These are phyloP conservation scores for Branchipolynoe longqiensis DNA, from an alignment of 2,888 invertebrate species.

Conservation along the genomic window DNA sequence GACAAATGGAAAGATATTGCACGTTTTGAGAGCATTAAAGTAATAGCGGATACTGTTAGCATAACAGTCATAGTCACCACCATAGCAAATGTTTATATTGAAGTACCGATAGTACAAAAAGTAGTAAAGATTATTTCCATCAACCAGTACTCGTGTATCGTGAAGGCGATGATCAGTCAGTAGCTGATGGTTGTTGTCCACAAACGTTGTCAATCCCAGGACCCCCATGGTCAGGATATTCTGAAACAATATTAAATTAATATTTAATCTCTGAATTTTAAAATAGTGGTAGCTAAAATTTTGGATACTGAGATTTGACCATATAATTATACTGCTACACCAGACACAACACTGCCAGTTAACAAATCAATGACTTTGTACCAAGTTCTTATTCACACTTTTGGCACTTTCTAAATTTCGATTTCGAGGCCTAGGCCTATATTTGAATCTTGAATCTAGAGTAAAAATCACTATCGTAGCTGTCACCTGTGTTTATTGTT, in stretches of 20 bases:
- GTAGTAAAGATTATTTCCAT: slow-evolving; percentile 80
- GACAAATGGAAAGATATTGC: slow-evolving; percentile 76
- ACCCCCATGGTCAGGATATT: slow-evolving; percentile 88
- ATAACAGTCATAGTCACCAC: slow-evolving; percentile 80
- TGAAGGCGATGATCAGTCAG: slow-evolving; percentile 81
- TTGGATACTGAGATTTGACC: too few species aligned
- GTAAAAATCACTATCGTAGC: too few species aligned
- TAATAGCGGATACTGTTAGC: slow-evolving; percentile 70
- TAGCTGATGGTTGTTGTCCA: slow-evolving; percentile 77
- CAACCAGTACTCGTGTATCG: slow-evolving; percentile 78
- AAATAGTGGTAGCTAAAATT: too few species aligned
- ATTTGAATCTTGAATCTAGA: too few species aligned
- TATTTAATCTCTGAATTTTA: background rate
- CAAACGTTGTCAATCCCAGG: slow-evolving; percentile 88
- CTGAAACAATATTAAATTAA: background rate
- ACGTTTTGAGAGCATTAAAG: slow-evolving; percentile 72
- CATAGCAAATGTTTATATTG: slow-evolving; percentile 73
- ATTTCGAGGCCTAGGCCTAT: too few species aligned
- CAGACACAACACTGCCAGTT: too few species aligned
- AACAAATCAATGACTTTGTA: too few species aligned
- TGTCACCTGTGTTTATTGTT: too few species aligned
- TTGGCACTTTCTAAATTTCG: too few species aligned
- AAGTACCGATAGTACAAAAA: slow-evolving; percentile 77
- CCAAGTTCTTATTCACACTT: too few species aligned
- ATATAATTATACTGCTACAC: too few species aligned